Base-by-base conservation (phyloP, 2,797 vertebrate species). In the Orestias chungarensis region DNA sequence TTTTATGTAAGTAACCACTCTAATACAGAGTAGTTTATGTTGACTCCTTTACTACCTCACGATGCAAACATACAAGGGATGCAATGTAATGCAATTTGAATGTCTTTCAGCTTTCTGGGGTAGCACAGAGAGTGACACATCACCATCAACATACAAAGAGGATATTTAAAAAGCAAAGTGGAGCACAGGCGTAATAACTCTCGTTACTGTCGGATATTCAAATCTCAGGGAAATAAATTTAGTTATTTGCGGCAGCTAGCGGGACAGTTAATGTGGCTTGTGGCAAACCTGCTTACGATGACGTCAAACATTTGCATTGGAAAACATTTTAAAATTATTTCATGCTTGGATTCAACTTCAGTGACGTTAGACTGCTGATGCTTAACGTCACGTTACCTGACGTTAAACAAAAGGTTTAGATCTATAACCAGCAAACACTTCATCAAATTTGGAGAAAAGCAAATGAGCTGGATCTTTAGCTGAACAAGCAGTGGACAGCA, bases 71-170 rank as follows among this genome's bases (percentile, higher is more conserved):
- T 49, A 70, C n/a, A 74, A 59, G 23, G 11, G 17, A 61, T 23
- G 33, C 11, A 23, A 23, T 70, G 66, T 66, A 75, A 86, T 85
- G 62, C 47, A 0, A 78, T 90, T 82, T 81, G 75, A 80, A 76
- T 83, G 23, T 78, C 70, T 75, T 71, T 29, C 52, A 64, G 18
- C 18, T 23, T 44, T 73, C 75, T 4, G 70, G 29, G 59, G 46
- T 64, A 55, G 57, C 46, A 76, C 17, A 20, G 57, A 49, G 31
- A 43, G 5, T 6, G 11, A n/a, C 0, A 3, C n/a, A 65, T 25
- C 11, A 7, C 3, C 29, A 54, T 40, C 4, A 17, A 8, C 61
- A 75, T 6, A 10, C 15, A 70, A 55, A 18, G 42, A 31, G 3
- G 9, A 27, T 27, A 18, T 61, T 68, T 20, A 67, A 42, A 55